Evolutionary conservation across 2,888 invertebrate species (phyloP).

Genomic region (Malachius bipustulatus): DNA sequence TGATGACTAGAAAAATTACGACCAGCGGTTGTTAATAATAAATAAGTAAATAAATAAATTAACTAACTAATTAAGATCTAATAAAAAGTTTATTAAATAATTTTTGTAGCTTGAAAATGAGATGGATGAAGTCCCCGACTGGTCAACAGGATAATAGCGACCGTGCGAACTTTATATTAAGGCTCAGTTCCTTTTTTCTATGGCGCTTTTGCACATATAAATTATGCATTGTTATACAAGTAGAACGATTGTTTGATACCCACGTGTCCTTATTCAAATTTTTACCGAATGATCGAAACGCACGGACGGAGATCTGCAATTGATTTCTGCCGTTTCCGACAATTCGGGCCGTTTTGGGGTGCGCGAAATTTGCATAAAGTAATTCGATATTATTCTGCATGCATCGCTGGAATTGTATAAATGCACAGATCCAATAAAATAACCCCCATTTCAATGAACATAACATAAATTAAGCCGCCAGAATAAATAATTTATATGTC

Average conservation of each 20-base stretch:
- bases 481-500: too few species aligned
- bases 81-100: too few species aligned
- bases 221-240: conserved; percentile 32
- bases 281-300: conserved; percentile 22
- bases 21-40: too few species aligned
- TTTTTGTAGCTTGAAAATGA: too few species aligned
- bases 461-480: too few species aligned
- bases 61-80: too few species aligned
- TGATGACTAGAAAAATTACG: too few species aligned
- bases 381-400: conserved; percentile 11
- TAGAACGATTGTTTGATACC: conserved; percentile 30
- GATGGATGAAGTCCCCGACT: too few species aligned
- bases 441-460: neutral
- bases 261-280: conserved; percentile 33
- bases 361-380: conserved; percentile 19
- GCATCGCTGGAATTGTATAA: neutral
- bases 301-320: conserved; percentile 22
- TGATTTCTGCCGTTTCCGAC: conserved; percentile 23
- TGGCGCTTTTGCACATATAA: conserved; percentile 29
- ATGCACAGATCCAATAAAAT: neutral
- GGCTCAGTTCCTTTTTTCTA: conserved; percentile 27
- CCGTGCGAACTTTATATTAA: conserved; percentile 22
- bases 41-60: too few species aligned
- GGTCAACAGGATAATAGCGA: too few species aligned
- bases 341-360: conserved; percentile 21